Evolutionary conservation across 2,797 vertebrate genomes (phyloP).

Genomic region (Liasis olivaceus): DNA sequence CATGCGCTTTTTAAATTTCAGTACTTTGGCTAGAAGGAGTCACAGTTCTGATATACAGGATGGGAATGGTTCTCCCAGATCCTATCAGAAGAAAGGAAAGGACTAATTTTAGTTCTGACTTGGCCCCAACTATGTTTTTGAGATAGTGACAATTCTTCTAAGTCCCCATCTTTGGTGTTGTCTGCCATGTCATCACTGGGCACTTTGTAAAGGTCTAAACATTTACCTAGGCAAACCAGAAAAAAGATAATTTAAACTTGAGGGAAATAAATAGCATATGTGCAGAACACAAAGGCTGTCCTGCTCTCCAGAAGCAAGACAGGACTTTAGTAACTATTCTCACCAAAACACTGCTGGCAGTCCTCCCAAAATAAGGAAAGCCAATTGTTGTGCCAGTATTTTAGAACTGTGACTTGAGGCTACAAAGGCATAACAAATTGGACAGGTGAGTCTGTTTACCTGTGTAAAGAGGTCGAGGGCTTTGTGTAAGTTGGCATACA

Average conservation of each 20-base stretch:
- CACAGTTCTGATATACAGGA: background rate
- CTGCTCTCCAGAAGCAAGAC: background rate
- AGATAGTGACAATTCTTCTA: background rate
- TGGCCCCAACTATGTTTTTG: background rate
- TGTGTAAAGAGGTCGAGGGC: slow-evolving; percentile 77
- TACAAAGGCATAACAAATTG: background rate
- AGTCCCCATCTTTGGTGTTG: background rate
- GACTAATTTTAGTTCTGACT: background rate
- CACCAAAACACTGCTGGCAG: too few species aligned
- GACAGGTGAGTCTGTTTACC: slow-evolving; percentile 53
- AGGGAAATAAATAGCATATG: background rate
- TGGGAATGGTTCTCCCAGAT: background rate
- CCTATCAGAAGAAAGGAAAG: background rate
- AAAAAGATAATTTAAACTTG: background rate
- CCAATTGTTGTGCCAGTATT: background rate
- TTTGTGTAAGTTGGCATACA: slow-evolving; percentile 76
- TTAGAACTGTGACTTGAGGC: background rate
- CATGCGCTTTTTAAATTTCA: background rate
- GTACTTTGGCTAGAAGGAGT: background rate
- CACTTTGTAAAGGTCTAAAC: background rate
- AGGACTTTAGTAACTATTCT: background rate
- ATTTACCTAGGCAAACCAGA: background rate
- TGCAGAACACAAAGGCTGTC: background rate
- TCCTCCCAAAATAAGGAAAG: background rate
- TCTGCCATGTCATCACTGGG: background rate